phyloP scores from a whole-genome alignment of 2,888 invertebrate species.

The Silvanus unidentatus region DNA sequence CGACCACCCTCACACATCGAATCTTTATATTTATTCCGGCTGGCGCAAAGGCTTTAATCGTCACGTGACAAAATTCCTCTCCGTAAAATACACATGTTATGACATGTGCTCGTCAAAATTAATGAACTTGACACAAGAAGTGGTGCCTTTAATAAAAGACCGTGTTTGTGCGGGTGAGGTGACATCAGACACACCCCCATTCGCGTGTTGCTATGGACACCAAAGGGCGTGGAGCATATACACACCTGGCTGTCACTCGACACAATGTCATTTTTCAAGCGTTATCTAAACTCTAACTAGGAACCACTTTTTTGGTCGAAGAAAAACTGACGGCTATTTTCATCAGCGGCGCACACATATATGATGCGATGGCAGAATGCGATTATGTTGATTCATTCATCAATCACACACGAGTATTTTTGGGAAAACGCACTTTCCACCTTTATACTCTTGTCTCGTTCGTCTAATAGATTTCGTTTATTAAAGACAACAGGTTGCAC shows the following conservation, averaged over 20 bases:
- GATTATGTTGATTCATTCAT: too few relatives aligned
- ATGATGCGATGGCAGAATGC: too few relatives aligned
- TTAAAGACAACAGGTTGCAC: too few relatives aligned
- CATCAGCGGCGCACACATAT: too few relatives aligned
- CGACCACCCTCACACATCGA: neutral
- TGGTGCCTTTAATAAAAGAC: constrained; percentile 37
- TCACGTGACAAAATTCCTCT: neutral
- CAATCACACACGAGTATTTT: too few relatives aligned
- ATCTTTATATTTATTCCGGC: neutral
- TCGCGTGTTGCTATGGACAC: constrained; percentile 40
- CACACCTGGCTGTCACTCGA: constrained; percentile 40
- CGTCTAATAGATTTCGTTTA: too few relatives aligned
- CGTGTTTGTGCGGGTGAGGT: constrained; percentile 33
- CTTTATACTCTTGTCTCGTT: too few relatives aligned
- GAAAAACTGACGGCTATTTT: too few relatives aligned
- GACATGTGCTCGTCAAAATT: constrained; percentile 43
- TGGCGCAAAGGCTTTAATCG: neutral
- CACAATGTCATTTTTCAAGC: constrained; percentile 14
- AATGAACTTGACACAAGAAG: constrained; percentile 39
- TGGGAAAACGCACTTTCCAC: too few relatives aligned
- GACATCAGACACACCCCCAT: constrained; percentile 37
- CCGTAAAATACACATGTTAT: constrained; percentile 36
- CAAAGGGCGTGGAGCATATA: constrained; percentile 36
- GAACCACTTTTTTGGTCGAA: neutral
- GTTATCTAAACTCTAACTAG: constrained; percentile 9